These are phyloP conservation scores for Bufo bufo DNA, from an alignment of 2,113 vertebrate genomes.

Conservation along the genomic window DNA sequence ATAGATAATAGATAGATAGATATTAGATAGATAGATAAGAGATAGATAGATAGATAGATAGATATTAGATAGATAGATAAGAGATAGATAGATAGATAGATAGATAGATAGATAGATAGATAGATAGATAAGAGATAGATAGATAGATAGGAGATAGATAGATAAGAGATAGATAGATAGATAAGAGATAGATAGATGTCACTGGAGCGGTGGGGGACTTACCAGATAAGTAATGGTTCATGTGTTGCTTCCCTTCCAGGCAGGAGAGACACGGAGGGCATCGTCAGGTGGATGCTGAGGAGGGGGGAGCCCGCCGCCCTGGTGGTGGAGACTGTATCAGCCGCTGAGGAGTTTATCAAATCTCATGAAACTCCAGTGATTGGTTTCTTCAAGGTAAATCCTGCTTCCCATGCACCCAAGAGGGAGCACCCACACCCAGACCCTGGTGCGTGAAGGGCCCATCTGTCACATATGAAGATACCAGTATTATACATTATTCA, in stretches of 20 bases:
- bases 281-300: slow-evolving; percentile 82
- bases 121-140: no score
- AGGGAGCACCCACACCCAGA: background rate
- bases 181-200: background rate
- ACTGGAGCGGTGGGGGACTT: no score
- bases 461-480: no score
- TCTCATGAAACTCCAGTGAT: slow-evolving; percentile 73
- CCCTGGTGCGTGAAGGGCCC: background rate
- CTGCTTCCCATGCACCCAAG: background rate
- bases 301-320: slow-evolving; percentile 68
- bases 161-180: background rate
- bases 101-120: background rate
- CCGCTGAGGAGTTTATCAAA: slow-evolving; percentile 64
- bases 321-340: slow-evolving; percentile 65
- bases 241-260: slow-evolving; percentile 64
- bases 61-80: no score
- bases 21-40: background rate
- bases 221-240: no score
- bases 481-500: no score
- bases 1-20: background rate
- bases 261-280: slow-evolving; percentile 69
- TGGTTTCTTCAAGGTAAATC: slow-evolving; percentile 85
- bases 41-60: slow-evolving; percentile 6
- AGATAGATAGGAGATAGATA: background rate
- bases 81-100: background rate